Conservation (phyloP, 2,113 vertebrate species). For the Rallus limicola region DNA sequence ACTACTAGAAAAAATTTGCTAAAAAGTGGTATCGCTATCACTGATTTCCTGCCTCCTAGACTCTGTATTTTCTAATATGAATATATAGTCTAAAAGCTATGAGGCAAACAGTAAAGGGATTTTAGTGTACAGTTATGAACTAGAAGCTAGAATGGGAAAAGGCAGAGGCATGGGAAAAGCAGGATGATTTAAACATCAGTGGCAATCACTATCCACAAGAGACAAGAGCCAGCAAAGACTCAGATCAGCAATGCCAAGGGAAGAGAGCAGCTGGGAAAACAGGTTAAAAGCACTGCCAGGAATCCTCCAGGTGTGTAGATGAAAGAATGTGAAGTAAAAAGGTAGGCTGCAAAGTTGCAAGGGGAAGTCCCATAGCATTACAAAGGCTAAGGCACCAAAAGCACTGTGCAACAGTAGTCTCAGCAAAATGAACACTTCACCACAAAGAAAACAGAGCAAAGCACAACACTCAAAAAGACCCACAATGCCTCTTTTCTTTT, state of each 20-base stretch:
- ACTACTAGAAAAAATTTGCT: background rate
- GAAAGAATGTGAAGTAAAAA: background rate
- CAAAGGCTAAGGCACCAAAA: background rate
- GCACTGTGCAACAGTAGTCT: background rate
- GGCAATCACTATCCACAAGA: background rate
- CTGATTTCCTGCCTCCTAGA: background rate
- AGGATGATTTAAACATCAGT: background rate
- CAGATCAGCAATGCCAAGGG: background rate
- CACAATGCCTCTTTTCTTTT: rapidly evolving
- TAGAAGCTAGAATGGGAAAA: background rate
- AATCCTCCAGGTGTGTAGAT: background rate
- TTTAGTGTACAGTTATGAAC: background rate
- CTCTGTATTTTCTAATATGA: background rate
- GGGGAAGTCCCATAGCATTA: background rate
- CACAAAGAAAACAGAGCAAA: background rate
- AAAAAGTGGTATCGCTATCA: background rate
- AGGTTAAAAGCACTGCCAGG: background rate
- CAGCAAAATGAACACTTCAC: background rate
- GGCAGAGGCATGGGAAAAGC: background rate
- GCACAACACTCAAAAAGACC: background rate
- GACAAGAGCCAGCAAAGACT: background rate
- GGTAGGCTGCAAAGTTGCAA: background rate
- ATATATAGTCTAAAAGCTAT: background rate
- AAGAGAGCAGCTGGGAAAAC: background rate
- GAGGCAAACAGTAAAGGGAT: background rate